phyloP scores from a whole-genome alignment of 2,888 invertebrate genomes.

The Synergus laeviventris region DNA sequence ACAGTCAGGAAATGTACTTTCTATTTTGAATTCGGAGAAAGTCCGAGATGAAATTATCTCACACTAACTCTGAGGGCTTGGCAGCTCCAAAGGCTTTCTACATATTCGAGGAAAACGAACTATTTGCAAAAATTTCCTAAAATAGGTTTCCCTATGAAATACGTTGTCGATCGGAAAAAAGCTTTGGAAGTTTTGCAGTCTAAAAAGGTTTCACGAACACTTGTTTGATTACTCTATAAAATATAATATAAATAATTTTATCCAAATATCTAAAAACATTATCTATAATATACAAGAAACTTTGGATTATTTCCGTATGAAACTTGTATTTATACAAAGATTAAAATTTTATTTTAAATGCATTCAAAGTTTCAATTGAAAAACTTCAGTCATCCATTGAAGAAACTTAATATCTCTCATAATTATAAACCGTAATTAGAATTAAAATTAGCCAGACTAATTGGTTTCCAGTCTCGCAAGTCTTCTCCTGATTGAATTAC shows the following conservation, averaged over 20 bases:
- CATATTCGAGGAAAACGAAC: constrained; percentile 19
- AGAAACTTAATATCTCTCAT: neutral
- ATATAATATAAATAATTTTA: neutral
- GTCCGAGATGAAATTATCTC: constrained; percentile 20
- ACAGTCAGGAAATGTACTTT: constrained; percentile 37
- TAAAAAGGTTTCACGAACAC: neutral
- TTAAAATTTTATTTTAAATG: neutral
- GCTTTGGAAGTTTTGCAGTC: neutral
- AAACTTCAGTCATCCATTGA: neutral
- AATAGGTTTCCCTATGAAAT: neutral
- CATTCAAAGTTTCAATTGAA: neutral
- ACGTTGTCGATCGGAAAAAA: neutral
- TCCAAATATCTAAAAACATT: no score
- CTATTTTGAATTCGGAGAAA: constrained; percentile 38
- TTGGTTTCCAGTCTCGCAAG: constrained; percentile 14
- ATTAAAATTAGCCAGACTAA: constrained; percentile 1
- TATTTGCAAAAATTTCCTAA: constrained; percentile 12
- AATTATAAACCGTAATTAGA: neutral
- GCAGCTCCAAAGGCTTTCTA: constrained; percentile 27
- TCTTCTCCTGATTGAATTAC: constrained; percentile 10
- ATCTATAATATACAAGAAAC: no score
- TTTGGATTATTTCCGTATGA: neutral
- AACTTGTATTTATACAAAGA: neutral
- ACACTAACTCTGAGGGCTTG: constrained; percentile 23
- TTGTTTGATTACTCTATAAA: neutral